Base-by-base conservation (phyloP, 2,113 vertebrate species). In the Grallaria varia region DNA sequence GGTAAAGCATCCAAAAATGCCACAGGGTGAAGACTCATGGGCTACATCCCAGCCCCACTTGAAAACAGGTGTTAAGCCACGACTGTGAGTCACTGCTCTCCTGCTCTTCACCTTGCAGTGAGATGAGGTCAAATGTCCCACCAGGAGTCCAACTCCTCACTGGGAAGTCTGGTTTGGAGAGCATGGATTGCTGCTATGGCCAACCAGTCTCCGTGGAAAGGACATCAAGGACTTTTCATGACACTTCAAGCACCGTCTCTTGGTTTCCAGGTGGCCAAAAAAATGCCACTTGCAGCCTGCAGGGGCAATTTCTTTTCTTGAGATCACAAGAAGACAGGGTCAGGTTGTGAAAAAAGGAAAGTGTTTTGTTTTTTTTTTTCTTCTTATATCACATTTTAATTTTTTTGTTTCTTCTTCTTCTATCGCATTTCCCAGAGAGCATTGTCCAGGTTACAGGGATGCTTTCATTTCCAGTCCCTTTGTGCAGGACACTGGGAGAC, bases 171-270 rank as follows among this genome's bases (percentile, higher is more conserved):
- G 10, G 14, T 60, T 62, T 84, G 67, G 37, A 58, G 35, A n/a
- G 11, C 9, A 27, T 0, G 2, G 28, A 37, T 49, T 3, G 0
- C 33, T 71, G 42, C 33, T 76, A 10, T 1, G 37, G 31, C 21
- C 80, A 94, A 31, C 20, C 64, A 74, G 5, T 2, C 25, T 63
- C 25, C 31, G 50, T 7, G 53, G 9, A 55, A 69, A 84, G 23
- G 33, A 19, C 49, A 67, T 19, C 22, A 37, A 42, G 27, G 31
- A 56, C 17, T 17, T 37, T n/a, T 45, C 20, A 20, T 1, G 30
- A 4, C 17, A 31, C 22, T 53, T 37, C 25, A 19, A 25, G n/a
- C 60, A 71, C 28, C 14, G 10, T 14, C 40, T 62, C 6, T 3
- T 10, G 28, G 23, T 17, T 62, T 18, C 0, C 0, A 74, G 22